Conservation (phyloP, 2,888 invertebrate genomes). For the Automeris io region DNA sequence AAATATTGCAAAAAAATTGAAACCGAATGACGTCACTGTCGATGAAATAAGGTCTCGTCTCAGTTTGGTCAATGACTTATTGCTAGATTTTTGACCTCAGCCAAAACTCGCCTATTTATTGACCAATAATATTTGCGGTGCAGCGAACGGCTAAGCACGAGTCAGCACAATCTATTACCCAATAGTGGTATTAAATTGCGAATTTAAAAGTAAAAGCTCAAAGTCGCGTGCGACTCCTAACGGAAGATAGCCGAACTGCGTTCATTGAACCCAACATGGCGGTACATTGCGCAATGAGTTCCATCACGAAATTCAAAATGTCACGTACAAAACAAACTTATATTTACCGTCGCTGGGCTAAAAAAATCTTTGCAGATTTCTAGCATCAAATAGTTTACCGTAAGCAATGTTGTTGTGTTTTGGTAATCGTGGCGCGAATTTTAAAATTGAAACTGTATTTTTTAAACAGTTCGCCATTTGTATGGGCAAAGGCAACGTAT, state of each 20-base stretch:
- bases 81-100: constrained; percentile 2
- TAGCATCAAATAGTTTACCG: not conserved
- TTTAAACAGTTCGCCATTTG: constrained; percentile 44
- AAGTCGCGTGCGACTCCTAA: constrained; percentile 63
- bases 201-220: constrained; percentile 69
- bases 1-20: too few species aligned
- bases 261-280: constrained; percentile 48
- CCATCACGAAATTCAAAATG: constrained; percentile 28
- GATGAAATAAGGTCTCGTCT: not conserved
- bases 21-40: not conserved
- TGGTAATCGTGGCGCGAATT: constrained; percentile 52
- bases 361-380: not conserved
- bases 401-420: constrained; percentile 9
- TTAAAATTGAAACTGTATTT: constrained; percentile 48
- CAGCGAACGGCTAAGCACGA: constrained; percentile 10
- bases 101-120: constrained; percentile 1
- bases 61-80: constrained; percentile 2
- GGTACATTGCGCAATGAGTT: constrained; percentile 44
- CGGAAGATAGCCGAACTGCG: constrained; percentile 66
- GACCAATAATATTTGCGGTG: constrained; percentile 4
- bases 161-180: constrained; percentile 51
- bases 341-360: constrained; percentile 2
- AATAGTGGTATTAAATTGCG: constrained; percentile 63
- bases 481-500: constrained; percentile 24
- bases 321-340: constrained; percentile 25